Evolutionary conservation across 2,888 invertebrate species (phyloP).

Genomic region (Hypsopygia costalis): DNA sequence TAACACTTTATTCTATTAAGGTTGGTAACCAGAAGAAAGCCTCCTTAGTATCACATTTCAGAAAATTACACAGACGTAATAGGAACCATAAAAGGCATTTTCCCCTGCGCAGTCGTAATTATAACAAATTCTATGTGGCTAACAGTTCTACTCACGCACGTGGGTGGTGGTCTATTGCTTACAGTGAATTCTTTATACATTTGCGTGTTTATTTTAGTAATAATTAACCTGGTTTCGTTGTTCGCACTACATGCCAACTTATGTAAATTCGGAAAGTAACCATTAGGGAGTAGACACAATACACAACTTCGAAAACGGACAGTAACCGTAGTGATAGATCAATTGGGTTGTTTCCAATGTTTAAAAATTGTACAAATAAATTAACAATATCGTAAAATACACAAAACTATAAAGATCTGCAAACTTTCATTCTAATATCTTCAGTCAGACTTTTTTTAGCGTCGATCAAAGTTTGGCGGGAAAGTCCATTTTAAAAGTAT

Average conservation of each 20-base stretch:
- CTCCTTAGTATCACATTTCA: slow-evolving; percentile 31
- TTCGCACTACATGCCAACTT: slow-evolving; percentile 2
- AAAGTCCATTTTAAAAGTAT: too few species aligned
- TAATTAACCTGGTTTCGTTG: slow-evolving; percentile 30
- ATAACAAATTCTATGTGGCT: slow-evolving; percentile 47
- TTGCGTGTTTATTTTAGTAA: slow-evolving; percentile 34
- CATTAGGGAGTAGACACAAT: too few species aligned
- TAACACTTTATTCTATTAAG: slow-evolving; percentile 35
- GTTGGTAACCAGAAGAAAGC: slow-evolving; percentile 24
- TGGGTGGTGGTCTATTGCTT: slow-evolving; percentile 17
- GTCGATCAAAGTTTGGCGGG: too few species aligned
- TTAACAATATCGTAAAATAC: too few species aligned
- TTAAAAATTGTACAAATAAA: too few species aligned
- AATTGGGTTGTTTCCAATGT: too few species aligned
- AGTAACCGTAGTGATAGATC: too few species aligned
- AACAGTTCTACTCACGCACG: slow-evolving; percentile 37
- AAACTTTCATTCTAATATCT: too few species aligned
- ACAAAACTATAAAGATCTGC: too few species aligned
- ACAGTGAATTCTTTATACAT: slow-evolving; percentile 35
- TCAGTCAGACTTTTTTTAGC: too few species aligned
- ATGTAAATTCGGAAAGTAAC: not conserved
- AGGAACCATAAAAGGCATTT: slow-evolving; percentile 56
- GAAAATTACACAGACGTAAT: slow-evolving; percentile 55
- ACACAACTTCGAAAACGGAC: too few species aligned
- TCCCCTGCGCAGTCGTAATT: slow-evolving; percentile 45